These are phyloP conservation scores for Aptenodytes forsteri DNA, from an alignment of 2,113 vertebrate species.

Conservation along the genomic window DNA sequence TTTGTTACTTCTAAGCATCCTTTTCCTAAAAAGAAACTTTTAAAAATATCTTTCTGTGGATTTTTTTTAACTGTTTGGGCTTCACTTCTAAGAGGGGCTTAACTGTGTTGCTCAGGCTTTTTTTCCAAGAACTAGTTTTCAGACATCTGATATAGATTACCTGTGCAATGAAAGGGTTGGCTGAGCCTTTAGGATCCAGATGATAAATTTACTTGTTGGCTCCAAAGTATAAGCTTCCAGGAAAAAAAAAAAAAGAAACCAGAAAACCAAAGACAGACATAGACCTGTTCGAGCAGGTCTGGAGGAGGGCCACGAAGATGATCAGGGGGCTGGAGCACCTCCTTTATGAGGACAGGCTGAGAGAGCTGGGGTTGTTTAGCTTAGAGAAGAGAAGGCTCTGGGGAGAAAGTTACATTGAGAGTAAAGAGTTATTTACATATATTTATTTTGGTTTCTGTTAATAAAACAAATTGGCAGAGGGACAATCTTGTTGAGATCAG, in stretches of 20 bases:
- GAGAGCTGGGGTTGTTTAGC: neutral
- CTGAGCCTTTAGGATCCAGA: neutral
- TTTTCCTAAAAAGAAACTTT: neutral
- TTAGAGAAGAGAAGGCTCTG: neutral
- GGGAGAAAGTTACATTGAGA: neutral
- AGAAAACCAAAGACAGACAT: neutral
- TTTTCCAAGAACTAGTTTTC: neutral
- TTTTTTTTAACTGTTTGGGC: neutral
- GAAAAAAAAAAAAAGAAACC: neutral
- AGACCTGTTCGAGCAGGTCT: fast-evolving
- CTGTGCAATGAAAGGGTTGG: neutral
- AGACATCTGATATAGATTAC: neutral
- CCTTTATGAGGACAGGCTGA: too few species aligned
- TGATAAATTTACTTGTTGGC: neutral
- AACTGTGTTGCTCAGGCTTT: neutral
- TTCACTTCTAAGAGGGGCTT: neutral
- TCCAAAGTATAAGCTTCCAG: neutral
- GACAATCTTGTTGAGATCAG: neutral
- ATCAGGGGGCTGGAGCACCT: neutral
- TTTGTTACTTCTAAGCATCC: neutral
- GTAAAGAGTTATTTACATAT: neutral
- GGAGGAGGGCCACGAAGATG: neutral
- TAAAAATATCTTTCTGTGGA: neutral
- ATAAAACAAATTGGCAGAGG: neutral
- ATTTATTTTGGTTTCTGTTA: neutral